Evolutionary conservation across 2,113 vertebrate species (phyloP).

Genomic region (Corydoras sp.): DNA sequence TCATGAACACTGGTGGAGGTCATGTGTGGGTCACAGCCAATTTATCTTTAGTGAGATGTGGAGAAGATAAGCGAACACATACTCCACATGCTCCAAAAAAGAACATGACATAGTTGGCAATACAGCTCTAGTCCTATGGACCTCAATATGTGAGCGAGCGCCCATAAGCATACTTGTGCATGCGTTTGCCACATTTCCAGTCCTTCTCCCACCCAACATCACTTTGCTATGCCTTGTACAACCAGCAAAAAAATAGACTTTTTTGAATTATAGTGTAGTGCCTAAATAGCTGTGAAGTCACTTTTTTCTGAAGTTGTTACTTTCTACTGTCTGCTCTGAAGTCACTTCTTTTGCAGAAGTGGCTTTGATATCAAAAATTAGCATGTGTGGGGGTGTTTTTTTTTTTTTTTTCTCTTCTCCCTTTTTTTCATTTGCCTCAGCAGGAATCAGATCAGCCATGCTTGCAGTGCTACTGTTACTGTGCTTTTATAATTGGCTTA

Average conservation of each 20-base stretch:
- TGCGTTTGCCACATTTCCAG: background rate
- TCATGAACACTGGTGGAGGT: conserved; percentile 68
- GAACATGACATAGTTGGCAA: conserved; percentile 9
- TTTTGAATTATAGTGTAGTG: background rate
- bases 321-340: conserved; percentile 7
- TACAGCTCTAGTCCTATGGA: conserved; percentile 30
- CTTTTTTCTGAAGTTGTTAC: background rate
- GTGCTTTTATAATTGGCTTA: background rate
- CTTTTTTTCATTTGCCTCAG: background rate
- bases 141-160: conserved; percentile 38
- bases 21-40: conserved; percentile 65
- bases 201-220: background rate
- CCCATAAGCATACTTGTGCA: background rate
- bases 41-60: conserved; percentile 61
- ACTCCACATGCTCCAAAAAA: conserved; percentile 14
- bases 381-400: background rate
- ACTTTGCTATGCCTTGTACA: conserved; percentile 2
- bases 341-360: conserved; percentile 17
- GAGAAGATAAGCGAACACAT: conserved; percentile 39
- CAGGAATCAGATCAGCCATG: background rate
- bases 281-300: conserved; percentile 29
- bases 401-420: too few relatives aligned
- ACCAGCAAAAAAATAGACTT: conserved; percentile 9
- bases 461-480: background rate
- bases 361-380: conserved; percentile 9